Evolutionary conservation across 2,888 invertebrate species (phyloP), one percentile per base, ranked within the genome.

Genomic region (Ectropis crepuscularia): DNA sequence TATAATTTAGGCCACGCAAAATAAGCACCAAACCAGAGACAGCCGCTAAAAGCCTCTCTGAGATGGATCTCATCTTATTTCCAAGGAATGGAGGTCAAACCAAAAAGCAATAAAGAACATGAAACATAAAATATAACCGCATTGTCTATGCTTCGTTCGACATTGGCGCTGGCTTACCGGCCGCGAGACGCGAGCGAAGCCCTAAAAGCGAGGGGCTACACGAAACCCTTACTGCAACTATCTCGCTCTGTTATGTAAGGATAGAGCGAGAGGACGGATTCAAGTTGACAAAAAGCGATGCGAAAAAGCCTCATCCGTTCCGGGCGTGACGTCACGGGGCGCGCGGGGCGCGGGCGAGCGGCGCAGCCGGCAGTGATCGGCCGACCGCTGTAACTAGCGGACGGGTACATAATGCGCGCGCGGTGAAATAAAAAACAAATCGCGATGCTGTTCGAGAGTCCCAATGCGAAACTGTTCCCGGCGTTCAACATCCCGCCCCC

Each of bases 391-490:
- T 71, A 73, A 74, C 74, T 80, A 65, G 78, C 79, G 84, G 82
- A 86, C 87, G 83, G 72, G 76, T 82, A 75, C 86, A 87, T 77
- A 60, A 88, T 84, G 89, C 83, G 85, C 81, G 82, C 83, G 81
- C 89, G 85, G 88, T 89, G 87, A 88, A 89, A 86, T 64, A 86
- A 81, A 77, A 81, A 82, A 83, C 83, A 81, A 83, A 78, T 82
- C 87, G 87, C 88, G 86, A 95, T 95, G 95, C 92, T 96, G 88
- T 96, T 95, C 88, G 96, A 96, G 90, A 95, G 94, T 93, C 95
- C 95, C 82, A 94, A 94, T 82, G 95, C 95, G 88, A 93, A 95
- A 90, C 94, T 95, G 86, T 95, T 94, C 87, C 94, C 95, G 77
- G 92, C 92, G 78, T 96, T 95, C 89, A 95, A 94, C 88, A 95